Base-by-base conservation (phyloP, 2,797 vertebrate species). In the Manis crassicaudata region DNA sequence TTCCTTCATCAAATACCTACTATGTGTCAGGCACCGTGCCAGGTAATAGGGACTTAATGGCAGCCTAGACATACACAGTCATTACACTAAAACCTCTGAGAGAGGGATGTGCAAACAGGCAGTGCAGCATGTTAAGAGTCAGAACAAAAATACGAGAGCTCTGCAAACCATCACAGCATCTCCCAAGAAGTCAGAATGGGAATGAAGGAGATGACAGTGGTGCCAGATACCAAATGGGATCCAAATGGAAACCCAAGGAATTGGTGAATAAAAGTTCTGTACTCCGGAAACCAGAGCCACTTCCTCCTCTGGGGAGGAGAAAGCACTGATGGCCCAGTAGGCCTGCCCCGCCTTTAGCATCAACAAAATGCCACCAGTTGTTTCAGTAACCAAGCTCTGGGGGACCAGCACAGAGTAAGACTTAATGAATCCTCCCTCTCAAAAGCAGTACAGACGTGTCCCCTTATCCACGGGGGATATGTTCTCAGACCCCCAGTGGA, bases 361-460 rank as follows among this genome's bases (percentile, higher is more conserved):
- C 73, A 20, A 23, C 0, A 14, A 40, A 73, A 17, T 40, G n/a
- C 25, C 85, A 43, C 0, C 11, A 62, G 20, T 18, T 0, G 1
- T 27, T 21, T 12, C 8, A 25, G 68, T 50, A 50, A 46, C 35
- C 29, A 1, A n/a, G 20, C 72, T 52, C 32, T 1, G 27, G n/a
- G 58, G n/a, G 37, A 67, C 37, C 68, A 70, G 3, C 29, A 12
- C 85, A 17, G 32, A 86, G 75, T 32, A 27, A 17, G 58, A 23
- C 63, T 65, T 83, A 32, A 70, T 32, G 5, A 3, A 82, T 5
- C 12, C 32, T 8, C 16, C 2, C 3, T 16, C 7, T 20, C 1
- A 0, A 58, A 88, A 20, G 50, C 5, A 77, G 14, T 52, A 14
- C 18, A 7, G 46, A 29, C 13, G 9, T 52, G 18, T 37, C 20